A percentile compares a stretch with the other conserved stretches of the same genome.
Evolutionary conservation across 2,113 vertebrate species (phyloP).

Genomic region (Coturnix japonica): DNA sequence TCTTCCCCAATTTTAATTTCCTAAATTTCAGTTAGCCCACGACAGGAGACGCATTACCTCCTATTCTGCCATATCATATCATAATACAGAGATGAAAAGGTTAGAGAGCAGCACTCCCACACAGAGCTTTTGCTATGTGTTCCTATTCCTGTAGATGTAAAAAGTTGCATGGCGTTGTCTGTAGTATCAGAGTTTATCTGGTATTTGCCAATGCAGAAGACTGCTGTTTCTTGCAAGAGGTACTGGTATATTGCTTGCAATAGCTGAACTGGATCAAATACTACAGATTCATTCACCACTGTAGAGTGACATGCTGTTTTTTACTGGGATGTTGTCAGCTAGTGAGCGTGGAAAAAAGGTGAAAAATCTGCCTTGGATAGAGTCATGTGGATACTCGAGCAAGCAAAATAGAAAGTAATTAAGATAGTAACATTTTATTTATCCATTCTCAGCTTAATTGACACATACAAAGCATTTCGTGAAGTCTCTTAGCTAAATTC

Average conservation of each 20-base stretch:
- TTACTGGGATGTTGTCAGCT: background rate
- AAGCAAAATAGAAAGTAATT: background rate
- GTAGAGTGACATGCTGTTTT: background rate
- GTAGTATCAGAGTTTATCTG: background rate
- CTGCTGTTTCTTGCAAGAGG: fast-evolving
- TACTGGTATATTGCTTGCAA: background rate
- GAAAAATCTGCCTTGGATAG: background rate
- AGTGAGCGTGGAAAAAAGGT: background rate
- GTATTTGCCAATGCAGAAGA: background rate
- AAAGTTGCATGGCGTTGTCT: background rate
- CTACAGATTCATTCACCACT: background rate
- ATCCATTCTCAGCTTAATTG: background rate
- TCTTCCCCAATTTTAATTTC: background rate
- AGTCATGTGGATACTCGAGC: background rate
- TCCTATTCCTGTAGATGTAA: background rate
- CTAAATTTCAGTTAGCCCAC: background rate
- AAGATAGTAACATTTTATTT: background rate
- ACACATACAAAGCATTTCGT: background rate
- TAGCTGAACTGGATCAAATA: background rate
- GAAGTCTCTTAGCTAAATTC: background rate
- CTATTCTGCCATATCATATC: background rate
- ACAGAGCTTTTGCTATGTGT: background rate
- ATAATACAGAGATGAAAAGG: no score
- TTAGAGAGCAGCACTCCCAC: background rate
- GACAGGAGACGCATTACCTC: background rate